Percentiles rank a stretch among this genome's conserved stretches.
Evolutionary conservation across 1,140 invertebrate genomes (phyloP).

Genomic region (Sycobia sp.): DNA sequence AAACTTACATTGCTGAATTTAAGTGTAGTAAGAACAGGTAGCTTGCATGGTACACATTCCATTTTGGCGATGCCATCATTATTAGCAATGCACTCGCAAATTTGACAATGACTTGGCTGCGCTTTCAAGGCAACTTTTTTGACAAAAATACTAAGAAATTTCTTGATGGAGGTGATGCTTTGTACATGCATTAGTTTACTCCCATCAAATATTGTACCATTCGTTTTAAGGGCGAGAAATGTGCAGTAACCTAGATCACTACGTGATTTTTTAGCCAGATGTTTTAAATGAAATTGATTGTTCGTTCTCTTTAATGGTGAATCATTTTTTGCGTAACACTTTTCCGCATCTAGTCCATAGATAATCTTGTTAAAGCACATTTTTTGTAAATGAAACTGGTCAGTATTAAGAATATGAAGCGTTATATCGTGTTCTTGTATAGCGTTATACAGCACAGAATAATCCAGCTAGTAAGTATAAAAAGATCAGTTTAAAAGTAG

Average conservation of each 20-base stretch:
- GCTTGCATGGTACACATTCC: conserved; percentile 67
- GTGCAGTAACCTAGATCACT: conserved; percentile 78
- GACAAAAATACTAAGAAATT: conserved; percentile 72
- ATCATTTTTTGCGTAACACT: conserved; percentile 80
- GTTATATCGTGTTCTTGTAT: conserved; percentile 79
- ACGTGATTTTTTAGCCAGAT: conserved; percentile 76
- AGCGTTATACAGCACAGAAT: conserved; percentile 76
- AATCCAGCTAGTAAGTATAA: conserved; percentile 69
- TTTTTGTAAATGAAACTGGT: conserved; percentile 76
- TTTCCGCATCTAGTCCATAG: conserved; percentile 74
- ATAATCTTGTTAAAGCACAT: conserved; percentile 73
- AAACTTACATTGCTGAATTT: conserved; percentile 60
- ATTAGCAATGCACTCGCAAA: conserved; percentile 75
- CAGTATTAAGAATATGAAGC: conserved; percentile 82
- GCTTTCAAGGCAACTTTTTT: conserved; percentile 71
- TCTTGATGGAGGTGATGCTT: conserved; percentile 66
- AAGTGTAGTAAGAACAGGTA: conserved; percentile 59
- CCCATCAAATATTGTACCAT: conserved; percentile 75
- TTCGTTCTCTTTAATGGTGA: conserved; percentile 71
- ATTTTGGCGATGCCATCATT: conserved; percentile 70
- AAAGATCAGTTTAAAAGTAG: no score
- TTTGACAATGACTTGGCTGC: conserved; percentile 68
- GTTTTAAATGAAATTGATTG: conserved; percentile 67
- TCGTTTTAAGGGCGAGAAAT: conserved; percentile 79
- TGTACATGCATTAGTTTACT: conserved; percentile 64